phyloP scores from a whole-genome alignment of 2,888 invertebrate species.

The Trissolcus brochymenae region DNA sequence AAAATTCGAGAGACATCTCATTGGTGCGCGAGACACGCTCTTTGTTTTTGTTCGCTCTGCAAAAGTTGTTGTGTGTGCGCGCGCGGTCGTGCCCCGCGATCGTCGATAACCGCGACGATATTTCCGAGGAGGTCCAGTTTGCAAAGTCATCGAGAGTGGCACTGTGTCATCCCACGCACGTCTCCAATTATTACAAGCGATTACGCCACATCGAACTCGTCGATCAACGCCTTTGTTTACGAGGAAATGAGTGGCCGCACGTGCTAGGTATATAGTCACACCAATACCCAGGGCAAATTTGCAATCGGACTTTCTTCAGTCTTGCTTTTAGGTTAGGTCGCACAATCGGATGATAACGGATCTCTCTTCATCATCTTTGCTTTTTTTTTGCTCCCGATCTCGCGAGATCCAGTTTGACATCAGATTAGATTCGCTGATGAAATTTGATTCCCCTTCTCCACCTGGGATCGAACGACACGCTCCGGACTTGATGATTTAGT shows the following conservation, averaged over 20 bases:
- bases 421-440: too few relatives aligned
- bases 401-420: too few relatives aligned
- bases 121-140: slow-evolving; percentile 32
- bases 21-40: slow-evolving; percentile 7
- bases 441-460: too few relatives aligned
- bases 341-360: too few relatives aligned
- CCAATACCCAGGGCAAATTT: neutral
- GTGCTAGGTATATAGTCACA: slow-evolving; percentile 40
- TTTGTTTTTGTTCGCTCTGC: neutral
- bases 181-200: slow-evolving; percentile 41
- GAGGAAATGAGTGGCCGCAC: slow-evolving; percentile 44
- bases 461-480: neutral
- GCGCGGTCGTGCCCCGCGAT: slow-evolving; percentile 3
- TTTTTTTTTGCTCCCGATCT: too few relatives aligned
- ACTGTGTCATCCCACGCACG: slow-evolving; percentile 56
- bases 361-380: too few relatives aligned
- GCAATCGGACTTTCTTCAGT: neutral
- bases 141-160: slow-evolving; percentile 39
- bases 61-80: slow-evolving; percentile 8
- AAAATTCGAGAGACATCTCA: neutral
- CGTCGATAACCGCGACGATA: slow-evolving; percentile 11
- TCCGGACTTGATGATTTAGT: slow-evolving; percentile 4
- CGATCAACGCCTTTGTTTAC: slow-evolving; percentile 50
- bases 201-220: slow-evolving; percentile 39
- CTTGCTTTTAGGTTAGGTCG: neutral